phyloP scores from a whole-genome alignment of 1,140 invertebrate species.

The Neotoxoptera formosana region DNA sequence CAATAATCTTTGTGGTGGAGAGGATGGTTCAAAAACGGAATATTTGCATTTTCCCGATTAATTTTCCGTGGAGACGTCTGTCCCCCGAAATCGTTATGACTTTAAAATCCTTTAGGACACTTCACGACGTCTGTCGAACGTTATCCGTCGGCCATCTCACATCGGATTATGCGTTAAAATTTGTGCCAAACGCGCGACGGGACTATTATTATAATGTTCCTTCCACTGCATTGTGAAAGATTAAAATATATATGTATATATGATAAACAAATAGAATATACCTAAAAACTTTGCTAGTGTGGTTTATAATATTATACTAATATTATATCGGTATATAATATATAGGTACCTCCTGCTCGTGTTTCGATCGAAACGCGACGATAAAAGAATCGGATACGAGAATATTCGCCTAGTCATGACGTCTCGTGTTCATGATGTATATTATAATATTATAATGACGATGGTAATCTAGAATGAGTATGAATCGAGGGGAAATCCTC shows the following conservation, averaged over 20 bases:
- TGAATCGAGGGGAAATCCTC: neutral
- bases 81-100: neutral
- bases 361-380: neutral
- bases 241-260: neutral
- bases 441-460: neutral
- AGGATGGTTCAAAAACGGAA: neutral
- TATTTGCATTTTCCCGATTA: neutral
- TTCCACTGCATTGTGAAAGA: neutral
- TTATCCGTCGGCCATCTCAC: neutral
- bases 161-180: neutral
- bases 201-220: neutral
- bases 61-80: neutral
- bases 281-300: neutral
- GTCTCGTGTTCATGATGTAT: neutral
- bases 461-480: neutral
- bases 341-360: neutral
- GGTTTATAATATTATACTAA: neutral
- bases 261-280: neutral
- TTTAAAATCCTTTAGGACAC: neutral
- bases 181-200: neutral
- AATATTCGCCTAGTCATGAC: constrained; percentile 26
- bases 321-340: neutral
- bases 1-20: neutral
- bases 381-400: constrained; percentile 31
- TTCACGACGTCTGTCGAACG: neutral